Conservation (phyloP, 2,113 vertebrate species). For the Crypturellus undulatus region DNA sequence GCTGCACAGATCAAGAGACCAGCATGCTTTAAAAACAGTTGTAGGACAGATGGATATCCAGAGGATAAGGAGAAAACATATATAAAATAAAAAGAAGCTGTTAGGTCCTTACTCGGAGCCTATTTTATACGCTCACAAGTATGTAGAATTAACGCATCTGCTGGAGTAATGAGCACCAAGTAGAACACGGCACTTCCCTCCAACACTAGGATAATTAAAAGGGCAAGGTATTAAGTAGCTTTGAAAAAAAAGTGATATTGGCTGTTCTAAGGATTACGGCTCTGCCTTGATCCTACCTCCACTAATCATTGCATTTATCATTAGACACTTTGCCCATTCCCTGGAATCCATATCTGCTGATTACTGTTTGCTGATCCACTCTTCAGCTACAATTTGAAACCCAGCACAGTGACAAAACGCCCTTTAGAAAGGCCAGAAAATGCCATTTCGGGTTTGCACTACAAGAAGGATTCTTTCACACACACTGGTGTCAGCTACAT, state of each 20-base stretch:
- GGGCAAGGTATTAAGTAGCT: conserved; percentile 56
- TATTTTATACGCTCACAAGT: conserved; percentile 22
- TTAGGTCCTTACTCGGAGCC: background rate
- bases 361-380: conserved; percentile 27
- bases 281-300: conserved; percentile 5
- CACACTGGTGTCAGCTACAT: background rate
- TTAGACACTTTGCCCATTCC: conserved; percentile 44
- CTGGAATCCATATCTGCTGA: conserved; percentile 42
- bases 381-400: conserved; percentile 17
- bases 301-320: conserved; percentile 47
- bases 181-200: conserved; percentile 6
- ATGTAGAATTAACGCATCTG: conserved; percentile 39
- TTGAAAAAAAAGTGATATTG: background rate
- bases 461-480: conserved; percentile 6
- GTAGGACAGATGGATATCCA: background rate
- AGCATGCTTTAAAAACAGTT: background rate
- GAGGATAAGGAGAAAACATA: background rate
- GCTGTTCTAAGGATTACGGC: background rate
- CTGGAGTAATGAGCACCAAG: conserved; percentile 35
- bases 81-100: background rate
- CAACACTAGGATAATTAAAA: conserved; percentile 56
- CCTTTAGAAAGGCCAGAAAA: conserved; percentile 67
- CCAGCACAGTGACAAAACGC: conserved; percentile 25
- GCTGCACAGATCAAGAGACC: background rate
- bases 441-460: conserved; percentile 14